phyloP scores from a whole-genome alignment of 2,797 vertebrate species.

The Lates japonicus region DNA sequence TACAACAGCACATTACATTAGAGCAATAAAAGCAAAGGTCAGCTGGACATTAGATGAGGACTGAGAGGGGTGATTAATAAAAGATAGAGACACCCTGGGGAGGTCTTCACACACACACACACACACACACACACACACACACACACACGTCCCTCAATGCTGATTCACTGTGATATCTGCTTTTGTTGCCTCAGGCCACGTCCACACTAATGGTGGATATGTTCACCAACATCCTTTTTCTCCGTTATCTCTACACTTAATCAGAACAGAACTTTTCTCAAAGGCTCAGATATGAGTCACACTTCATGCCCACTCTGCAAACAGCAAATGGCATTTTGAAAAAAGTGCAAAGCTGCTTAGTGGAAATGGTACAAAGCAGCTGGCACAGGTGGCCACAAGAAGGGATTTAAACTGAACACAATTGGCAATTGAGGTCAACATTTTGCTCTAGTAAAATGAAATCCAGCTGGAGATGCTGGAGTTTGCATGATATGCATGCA shows the following conservation, averaged over 20 bases:
- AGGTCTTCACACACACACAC: neutral
- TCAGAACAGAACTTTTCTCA: neutral
- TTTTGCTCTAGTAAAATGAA: neutral
- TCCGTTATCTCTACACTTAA: neutral
- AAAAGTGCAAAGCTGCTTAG: neutral
- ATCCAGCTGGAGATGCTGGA: neutral
- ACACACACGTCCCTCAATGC: constrained; percentile 18
- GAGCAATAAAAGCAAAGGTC: constrained; percentile 73
- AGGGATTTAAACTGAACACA: constrained; percentile 16
- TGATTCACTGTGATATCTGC: neutral
- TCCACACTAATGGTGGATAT: neutral
- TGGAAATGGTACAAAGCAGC: neutral
- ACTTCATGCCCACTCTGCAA: neutral
- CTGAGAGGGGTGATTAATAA: neutral
- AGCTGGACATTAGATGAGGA: constrained; percentile 50
- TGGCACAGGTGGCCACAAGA: neutral
- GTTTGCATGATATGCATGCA: neutral
- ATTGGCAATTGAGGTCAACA: neutral
- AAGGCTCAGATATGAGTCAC: neutral
- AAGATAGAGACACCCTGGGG: constrained; percentile 46
- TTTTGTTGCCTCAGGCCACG: neutral
- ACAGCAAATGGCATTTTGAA: neutral
- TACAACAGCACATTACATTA: constrained; percentile 65
- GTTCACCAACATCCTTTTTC: neutral
- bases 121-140: constrained; percentile 8